Evolutionary conservation across 2,888 invertebrate genomes (phyloP), one percentile per base, ranked within the genome.

Genomic region (Phorcus lineatus): DNA sequence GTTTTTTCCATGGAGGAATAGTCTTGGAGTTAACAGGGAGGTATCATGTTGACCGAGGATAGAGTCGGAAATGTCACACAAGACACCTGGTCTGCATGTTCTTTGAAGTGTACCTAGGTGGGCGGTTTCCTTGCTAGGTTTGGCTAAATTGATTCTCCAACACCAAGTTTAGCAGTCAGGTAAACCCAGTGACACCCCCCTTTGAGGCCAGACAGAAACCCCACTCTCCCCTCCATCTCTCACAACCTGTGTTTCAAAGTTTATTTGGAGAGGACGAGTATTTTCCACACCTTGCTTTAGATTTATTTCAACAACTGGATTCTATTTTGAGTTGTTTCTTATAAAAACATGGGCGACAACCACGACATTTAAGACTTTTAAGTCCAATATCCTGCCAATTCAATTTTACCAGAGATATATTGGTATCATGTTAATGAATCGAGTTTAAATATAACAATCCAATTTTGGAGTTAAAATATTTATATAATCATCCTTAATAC

Each of bases 41-140:
- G 47, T 70, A 19, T 36, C 40, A 36, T 70, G 40, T 70, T 70
- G 70, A 70, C 70, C 28, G 40, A 13, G 70, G n/a, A 36, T 19
- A 19, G 3, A 36, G 36, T 28, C 36, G 28, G 31, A 70, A 70
- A 70, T 70, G 70, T 70, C 70, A 19, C 70, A 70, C 40, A 70
- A 11, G 40, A 40, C 70, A 70, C 70, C 70, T 70, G 70, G 70
- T 16, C 36, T 17, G 19, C 19, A 6, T 70, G 19, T 36, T 70
- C 70, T 70, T 70, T 70, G 70, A 70, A 70, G 70, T 70, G 28
- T 70, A 36, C 70, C 36, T 70, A 70, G 70, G 70, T 70, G 70
- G 70, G 70, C 70, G 70, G 28, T 36, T 36, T 36, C 19, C 16
- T 28, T 36, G 36, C 36, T 70, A 24, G 24, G 70, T 70, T 19